phyloP scores from a whole-genome alignment of 2,888 invertebrate genomes.

The Volucella bombylans region DNA sequence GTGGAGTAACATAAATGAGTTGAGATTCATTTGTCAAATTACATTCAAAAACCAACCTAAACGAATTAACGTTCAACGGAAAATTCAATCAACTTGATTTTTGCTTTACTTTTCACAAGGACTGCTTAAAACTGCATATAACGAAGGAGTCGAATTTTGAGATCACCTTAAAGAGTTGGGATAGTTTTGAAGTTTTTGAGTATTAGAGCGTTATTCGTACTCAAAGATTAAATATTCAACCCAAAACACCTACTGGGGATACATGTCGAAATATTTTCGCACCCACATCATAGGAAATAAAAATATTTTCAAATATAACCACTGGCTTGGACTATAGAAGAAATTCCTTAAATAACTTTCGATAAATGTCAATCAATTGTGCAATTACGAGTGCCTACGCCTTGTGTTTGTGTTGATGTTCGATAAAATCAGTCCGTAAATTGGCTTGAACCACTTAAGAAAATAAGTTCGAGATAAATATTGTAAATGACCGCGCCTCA shows the following conservation, averaged over 20 bases:
- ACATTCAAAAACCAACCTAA: neutral
- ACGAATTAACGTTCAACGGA: neutral
- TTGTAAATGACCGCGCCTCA: neutral
- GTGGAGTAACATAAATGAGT: neutral
- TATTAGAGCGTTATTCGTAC: too few relatives aligned
- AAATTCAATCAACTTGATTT: too few relatives aligned
- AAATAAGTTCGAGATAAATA: constrained; percentile 14
- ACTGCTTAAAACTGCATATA: too few relatives aligned
- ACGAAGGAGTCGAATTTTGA: too few relatives aligned
- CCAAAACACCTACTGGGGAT: constrained; percentile 30
- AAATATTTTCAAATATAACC: neutral
- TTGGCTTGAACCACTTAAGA: constrained; percentile 12
- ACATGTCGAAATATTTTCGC: constrained; percentile 31
- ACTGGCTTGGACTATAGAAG: neutral
- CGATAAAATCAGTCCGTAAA: neutral
- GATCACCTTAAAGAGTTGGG: too few relatives aligned
- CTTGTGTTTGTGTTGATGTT: constrained; percentile 14
- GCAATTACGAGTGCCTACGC: constrained; percentile 31
- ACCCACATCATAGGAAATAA: constrained; percentile 19
- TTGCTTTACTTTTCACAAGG: too few relatives aligned
- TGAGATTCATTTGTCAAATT: neutral
- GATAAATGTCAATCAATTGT: constrained; percentile 42
- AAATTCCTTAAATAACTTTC: constrained; percentile 46
- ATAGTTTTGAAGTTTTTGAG: too few relatives aligned
- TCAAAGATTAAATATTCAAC: neutral